Percentiles rank a stretch among this genome's conserved stretches.
Evolutionary conservation across 2,113 vertebrate species (phyloP).

Genomic region (Furnarius figulus): DNA sequence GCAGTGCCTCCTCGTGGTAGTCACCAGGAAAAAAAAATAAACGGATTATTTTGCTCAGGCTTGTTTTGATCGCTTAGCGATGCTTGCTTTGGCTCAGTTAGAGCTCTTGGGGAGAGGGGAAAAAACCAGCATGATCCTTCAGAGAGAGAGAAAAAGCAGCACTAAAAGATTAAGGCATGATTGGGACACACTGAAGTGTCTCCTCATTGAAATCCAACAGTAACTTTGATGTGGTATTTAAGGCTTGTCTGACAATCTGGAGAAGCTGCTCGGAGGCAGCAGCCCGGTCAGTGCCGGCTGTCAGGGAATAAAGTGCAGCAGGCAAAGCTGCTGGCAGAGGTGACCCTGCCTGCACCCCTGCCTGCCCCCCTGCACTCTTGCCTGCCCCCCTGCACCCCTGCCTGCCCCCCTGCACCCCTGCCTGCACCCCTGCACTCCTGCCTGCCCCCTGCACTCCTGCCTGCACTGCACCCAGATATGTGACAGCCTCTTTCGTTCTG

Average conservation of each 20-base stretch:
- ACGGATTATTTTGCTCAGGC: background rate
- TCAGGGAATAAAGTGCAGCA: background rate
- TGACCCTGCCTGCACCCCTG: background rate
- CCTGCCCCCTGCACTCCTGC: background rate
- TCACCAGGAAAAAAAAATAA: background rate
- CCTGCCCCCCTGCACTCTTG: background rate
- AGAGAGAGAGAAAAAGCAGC: background rate
- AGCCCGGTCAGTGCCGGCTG: background rate
- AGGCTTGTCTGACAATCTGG: background rate
- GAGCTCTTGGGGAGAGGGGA: background rate
- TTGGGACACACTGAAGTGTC: background rate
- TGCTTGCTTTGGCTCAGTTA: conserved; percentile 24
- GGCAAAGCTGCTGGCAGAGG: background rate
- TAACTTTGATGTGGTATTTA: background rate
- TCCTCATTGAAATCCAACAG: background rate
- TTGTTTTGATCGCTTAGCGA: background rate
- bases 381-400: background rate
- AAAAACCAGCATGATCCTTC: background rate
- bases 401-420: background rate
- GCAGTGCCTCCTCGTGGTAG: conserved; percentile 82
- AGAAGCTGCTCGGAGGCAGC: background rate
- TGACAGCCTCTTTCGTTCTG: rapidly evolving
- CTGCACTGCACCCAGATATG: background rate
- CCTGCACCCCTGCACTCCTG: background rate
- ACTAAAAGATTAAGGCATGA: background rate